Evolutionary conservation across 2,797 vertebrate genomes (phyloP).

Genomic region (Alauda arvensis): DNA sequence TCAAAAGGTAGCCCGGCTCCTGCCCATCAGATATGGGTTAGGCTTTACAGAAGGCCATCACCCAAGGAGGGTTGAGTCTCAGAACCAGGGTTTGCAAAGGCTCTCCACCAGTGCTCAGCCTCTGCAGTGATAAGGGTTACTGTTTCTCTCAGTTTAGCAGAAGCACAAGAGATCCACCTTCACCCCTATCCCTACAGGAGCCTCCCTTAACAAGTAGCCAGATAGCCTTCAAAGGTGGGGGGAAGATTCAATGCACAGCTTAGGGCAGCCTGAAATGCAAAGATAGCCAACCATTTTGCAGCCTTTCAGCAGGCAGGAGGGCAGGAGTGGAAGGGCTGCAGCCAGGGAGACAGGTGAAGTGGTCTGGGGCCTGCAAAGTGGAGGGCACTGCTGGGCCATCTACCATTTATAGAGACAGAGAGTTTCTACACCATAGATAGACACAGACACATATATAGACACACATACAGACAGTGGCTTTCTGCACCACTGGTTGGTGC

Average conservation of each 20-base stretch:
- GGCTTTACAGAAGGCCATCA: not conserved
- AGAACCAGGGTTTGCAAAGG: not conserved
- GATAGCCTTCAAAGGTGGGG: not conserved
- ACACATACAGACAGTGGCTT: not conserved
- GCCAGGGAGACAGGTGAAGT: not conserved
- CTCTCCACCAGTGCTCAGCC: not conserved
- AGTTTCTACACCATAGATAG: not conserved
- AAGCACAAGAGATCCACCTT: not conserved
- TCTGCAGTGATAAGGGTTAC: not conserved
- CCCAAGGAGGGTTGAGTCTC: not conserved
- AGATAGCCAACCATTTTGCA: not conserved
- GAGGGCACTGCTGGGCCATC: not conserved
- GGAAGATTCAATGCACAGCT: not conserved
- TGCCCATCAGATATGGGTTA: not conserved
- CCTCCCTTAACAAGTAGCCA: not conserved
- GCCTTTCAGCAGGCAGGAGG: too few species aligned
- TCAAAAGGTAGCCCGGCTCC: not conserved
- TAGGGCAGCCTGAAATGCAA: not conserved
- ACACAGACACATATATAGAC: too few species aligned
- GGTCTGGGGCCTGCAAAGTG: not conserved
- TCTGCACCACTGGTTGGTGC: not conserved
- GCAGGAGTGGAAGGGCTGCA: not conserved
- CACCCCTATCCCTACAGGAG: not conserved
- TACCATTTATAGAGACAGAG: not conserved
- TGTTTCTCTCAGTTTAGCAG: not conserved